These are phyloP conservation scores for Echinops telfairi DNA, from an alignment of 2,113 vertebrate genomes.

Conservation along the genomic window DNA sequence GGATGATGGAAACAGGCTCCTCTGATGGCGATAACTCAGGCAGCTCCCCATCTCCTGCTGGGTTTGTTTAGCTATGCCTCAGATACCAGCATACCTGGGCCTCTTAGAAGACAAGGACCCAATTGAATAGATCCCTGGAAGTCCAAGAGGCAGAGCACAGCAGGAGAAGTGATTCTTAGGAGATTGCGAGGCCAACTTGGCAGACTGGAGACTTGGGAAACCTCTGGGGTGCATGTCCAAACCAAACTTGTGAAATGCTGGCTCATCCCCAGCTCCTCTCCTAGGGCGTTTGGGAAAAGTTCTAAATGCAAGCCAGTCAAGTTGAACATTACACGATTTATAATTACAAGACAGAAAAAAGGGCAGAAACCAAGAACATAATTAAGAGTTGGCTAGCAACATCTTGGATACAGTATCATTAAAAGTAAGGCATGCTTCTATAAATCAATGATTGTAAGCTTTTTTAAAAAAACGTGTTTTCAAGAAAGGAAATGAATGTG, in stretches of 20 bases:
- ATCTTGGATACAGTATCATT: conserved; percentile 73
- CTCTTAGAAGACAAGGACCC: conserved; percentile 62
- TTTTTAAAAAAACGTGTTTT: conserved; percentile 34
- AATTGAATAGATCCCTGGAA: conserved; percentile 63
- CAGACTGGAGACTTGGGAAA: conserved; percentile 51
- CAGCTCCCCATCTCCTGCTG: conserved; percentile 25
- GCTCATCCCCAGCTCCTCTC: conserved; percentile 54
- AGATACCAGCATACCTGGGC: conserved; percentile 55
- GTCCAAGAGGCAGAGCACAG: conserved; percentile 28
- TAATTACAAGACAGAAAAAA: conserved; percentile 65
- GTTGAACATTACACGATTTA: conserved; percentile 71
- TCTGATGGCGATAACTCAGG: conserved; percentile 56
- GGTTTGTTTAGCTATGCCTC: conserved; percentile 56
- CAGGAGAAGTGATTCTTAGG: conserved; percentile 52
- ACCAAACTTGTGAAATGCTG: conserved; percentile 64
- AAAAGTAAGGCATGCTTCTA: conserved; percentile 71
- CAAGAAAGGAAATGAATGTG: conserved; percentile 72
- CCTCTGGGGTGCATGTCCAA: conserved; percentile 55
- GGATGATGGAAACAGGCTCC: conserved; percentile 5
- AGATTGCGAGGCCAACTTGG: conserved; percentile 49
- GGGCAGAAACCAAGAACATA: conserved; percentile 62
- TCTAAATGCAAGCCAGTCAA: conserved; percentile 57
- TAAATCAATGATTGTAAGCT: conserved; percentile 71
- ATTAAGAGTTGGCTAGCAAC: conserved; percentile 75
- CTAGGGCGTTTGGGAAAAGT: conserved; percentile 44